Percentiles rank a stretch among this genome's conserved stretches.
phyloP scores from a whole-genome alignment of 2,888 invertebrate genomes.

The Agriotes lineatus region DNA sequence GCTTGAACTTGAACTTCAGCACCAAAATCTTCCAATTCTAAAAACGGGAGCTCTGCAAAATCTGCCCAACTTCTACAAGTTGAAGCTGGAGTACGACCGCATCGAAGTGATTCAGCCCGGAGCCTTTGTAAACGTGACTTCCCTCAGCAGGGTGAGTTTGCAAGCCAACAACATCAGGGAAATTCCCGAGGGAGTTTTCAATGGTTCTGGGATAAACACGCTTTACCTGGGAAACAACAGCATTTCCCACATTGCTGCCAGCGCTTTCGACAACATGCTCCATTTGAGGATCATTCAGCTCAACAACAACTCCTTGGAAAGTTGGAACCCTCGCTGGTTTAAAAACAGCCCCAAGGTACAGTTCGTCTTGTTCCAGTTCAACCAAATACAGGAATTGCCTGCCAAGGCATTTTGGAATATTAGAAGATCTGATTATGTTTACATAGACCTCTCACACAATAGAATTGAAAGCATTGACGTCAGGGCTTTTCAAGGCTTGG shows the following conservation, averaged over 20 bases:
- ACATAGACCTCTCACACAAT: slow-evolving; percentile 47
- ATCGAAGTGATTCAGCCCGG: slow-evolving; percentile 31
- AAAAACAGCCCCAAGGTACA: slow-evolving; percentile 54
- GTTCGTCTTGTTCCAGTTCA: slow-evolving; percentile 55
- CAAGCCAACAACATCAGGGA: background rate
- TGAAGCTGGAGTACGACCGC: slow-evolving; percentile 15
- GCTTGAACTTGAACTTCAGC: background rate
- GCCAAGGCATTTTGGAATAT: slow-evolving; percentile 56
- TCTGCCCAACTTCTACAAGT: background rate
- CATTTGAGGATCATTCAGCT: slow-evolving; percentile 55
- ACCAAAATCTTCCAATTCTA: background rate
- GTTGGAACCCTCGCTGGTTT: slow-evolving; percentile 60
- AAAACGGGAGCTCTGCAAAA: background rate
- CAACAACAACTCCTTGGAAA: slow-evolving; percentile 55
- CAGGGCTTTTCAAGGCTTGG: slow-evolving; percentile 48
- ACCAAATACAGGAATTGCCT: slow-evolving; percentile 53
- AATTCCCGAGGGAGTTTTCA: slow-evolving; percentile 5
- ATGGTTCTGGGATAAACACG: background rate
- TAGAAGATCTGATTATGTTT: slow-evolving; percentile 47
- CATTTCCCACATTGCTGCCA: slow-evolving; percentile 43
- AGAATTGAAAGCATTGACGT: slow-evolving; percentile 46
- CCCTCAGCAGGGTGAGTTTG: background rate
- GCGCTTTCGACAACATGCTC: slow-evolving; percentile 52
- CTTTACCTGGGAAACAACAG: slow-evolving; percentile 47
- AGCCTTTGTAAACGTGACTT: slow-evolving; percentile 24